A percentile compares a stretch with the other conserved stretches of the same genome.
Conservation (phyloP, 2,113 vertebrate species). For the Noctilio leporinus region DNA sequence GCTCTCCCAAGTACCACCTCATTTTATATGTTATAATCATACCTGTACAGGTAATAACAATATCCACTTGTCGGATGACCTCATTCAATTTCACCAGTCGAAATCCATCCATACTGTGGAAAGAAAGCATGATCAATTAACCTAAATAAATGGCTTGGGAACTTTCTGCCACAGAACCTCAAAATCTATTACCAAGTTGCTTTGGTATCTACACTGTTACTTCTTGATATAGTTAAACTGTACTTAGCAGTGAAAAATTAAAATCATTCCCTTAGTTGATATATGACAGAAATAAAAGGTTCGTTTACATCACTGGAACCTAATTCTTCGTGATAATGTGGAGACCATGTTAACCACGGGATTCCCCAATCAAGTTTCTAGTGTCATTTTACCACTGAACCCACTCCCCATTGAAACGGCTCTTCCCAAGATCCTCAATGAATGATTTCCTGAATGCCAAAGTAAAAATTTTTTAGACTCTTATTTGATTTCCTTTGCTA, state of each 20-base stretch:
- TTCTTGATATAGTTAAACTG: slow-evolving; percentile 1
- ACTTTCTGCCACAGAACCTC: not conserved
- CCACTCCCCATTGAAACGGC: not conserved
- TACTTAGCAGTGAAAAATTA: slow-evolving; percentile 9
- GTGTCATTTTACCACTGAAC: not conserved
- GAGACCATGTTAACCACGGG: not conserved
- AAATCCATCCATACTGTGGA: slow-evolving; percentile 96
- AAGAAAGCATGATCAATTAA: slow-evolving; percentile 34
- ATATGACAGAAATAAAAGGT: slow-evolving; percentile 9
- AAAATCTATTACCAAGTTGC: not conserved
- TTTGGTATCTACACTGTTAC: not conserved
- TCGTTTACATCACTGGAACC: not conserved
- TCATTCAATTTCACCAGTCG: slow-evolving; percentile 96
- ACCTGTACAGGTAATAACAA: slow-evolving; percentile 99
- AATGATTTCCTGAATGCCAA: not conserved
- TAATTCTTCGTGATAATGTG: not conserved
- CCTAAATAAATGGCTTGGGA: not conserved
- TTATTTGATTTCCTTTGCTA: slow-evolving; percentile 6
- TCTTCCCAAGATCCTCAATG: not conserved
- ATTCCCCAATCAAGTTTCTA: not conserved
- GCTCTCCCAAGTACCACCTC: not conserved
- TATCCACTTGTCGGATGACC: slow-evolving; percentile 97
- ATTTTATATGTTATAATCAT: not conserved
- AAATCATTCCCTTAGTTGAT: slow-evolving; percentile 21
- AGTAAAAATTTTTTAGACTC: not conserved